Conservation (phyloP, 2,113 vertebrate genomes). For the Colossoma macropomum region DNA sequence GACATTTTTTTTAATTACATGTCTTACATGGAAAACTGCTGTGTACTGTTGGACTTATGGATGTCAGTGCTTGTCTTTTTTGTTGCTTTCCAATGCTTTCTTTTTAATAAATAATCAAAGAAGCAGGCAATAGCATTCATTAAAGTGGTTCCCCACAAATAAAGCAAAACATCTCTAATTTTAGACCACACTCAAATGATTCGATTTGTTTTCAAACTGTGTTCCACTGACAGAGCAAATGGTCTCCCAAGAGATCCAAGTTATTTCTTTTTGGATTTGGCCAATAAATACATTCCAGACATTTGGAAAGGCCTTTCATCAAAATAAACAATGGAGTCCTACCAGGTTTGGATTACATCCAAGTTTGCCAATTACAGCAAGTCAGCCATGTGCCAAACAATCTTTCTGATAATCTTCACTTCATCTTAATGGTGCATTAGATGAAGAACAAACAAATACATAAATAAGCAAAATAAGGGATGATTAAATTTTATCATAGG, state of each 20-base stretch:
- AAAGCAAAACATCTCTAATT: slow-evolving; percentile 46
- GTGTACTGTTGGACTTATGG: slow-evolving; percentile 23
- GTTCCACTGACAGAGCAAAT: slow-evolving; percentile 48
- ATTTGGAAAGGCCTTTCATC: slow-evolving; percentile 18
- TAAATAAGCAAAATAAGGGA: slow-evolving; percentile 15
- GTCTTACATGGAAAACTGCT: not conserved
- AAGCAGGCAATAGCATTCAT: slow-evolving; percentile 40
- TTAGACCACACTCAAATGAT: slow-evolving; percentile 50
- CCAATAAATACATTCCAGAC: slow-evolving; percentile 38
- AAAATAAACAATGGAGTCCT: slow-evolving; percentile 35
- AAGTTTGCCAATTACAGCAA: slow-evolving; percentile 40
- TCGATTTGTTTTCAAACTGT: slow-evolving; percentile 45
- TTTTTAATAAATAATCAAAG: slow-evolving; percentile 33
- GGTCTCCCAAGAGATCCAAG: slow-evolving; percentile 47
- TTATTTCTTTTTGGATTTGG: slow-evolving; percentile 27
- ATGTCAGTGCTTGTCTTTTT: slow-evolving; percentile 42
- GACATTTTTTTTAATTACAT: not conserved
- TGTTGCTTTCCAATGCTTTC: slow-evolving; percentile 36
- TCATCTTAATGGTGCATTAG: slow-evolving; percentile 45
- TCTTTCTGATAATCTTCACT: slow-evolving; percentile 34
- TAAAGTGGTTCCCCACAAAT: slow-evolving; percentile 51
- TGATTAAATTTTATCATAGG: slow-evolving; percentile 24
- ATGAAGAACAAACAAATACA: slow-evolving; percentile 3
- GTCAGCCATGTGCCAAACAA: slow-evolving; percentile 32
- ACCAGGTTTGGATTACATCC: slow-evolving; percentile 54